These are phyloP conservation scores for Hydractinia symbiolongicarpus DNA, from an alignment of 30 jellyfish, hydroid and myxozoan genomes.

Conservation along the genomic window DNA sequence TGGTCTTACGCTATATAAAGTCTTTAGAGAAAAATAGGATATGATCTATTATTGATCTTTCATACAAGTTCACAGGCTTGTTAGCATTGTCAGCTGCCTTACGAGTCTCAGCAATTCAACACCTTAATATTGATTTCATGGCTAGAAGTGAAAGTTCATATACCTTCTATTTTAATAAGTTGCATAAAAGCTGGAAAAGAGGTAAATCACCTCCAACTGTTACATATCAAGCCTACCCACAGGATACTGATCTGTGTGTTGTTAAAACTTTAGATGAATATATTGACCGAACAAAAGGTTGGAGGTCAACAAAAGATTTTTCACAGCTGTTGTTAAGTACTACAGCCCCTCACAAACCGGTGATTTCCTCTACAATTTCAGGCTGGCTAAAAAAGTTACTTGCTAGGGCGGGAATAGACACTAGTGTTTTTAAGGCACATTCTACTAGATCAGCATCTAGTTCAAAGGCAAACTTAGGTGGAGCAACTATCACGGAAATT, in stretches of 20 bases:
- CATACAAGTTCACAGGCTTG: neutral
- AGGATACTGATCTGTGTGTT: neutral
- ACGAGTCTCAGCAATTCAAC: neutral
- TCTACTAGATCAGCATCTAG: constrained; percentile 26
- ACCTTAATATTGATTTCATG: constrained; percentile 7
- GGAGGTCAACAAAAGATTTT: no score
- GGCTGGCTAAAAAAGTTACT: constrained; percentile 23
- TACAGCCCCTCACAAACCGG: constrained; percentile 27
- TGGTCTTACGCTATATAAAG: constrained; percentile 8
- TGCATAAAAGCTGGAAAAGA: neutral
- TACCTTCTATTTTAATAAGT: neutral
- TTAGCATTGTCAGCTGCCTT: constrained; percentile 18
- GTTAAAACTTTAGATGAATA: neutral
- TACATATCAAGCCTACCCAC: neutral
- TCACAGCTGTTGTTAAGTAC: no score
- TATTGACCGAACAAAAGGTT: no score
- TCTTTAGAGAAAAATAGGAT: neutral
- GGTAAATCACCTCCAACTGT: constrained; percentile 8
- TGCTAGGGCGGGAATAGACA: constrained; percentile 16
- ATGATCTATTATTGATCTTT: constrained; percentile 3
- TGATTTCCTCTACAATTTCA: constrained; percentile 18
- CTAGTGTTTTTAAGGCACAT: constrained; percentile 24
- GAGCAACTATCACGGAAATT: no score
- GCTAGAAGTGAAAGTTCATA: neutral
- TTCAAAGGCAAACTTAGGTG: constrained; percentile 15